phyloP scores from a whole-genome alignment of 2,797 vertebrate species.

The Monodelphis domestica region DNA sequence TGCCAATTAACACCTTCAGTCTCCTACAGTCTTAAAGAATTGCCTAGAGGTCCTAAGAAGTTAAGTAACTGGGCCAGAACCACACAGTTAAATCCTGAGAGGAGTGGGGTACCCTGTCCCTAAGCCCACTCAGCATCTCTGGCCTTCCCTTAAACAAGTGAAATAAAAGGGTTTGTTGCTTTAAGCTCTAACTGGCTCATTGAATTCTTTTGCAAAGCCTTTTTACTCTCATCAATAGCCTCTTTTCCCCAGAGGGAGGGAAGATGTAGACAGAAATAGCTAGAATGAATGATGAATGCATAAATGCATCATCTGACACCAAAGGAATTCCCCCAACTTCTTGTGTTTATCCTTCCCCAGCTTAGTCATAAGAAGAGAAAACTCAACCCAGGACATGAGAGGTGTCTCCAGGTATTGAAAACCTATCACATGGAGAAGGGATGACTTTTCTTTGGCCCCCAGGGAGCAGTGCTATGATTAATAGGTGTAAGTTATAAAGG shows the following conservation, averaged over 20 bases:
- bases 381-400: neutral
- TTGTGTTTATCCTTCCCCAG: neutral
- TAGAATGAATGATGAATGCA: neutral
- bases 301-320: neutral
- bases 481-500: neutral
- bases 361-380: neutral
- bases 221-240: neutral
- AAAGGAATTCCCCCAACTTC: neutral
- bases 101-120: neutral
- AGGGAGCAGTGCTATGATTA: neutral
- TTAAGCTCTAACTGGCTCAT: neutral
- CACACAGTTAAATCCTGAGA: neutral
- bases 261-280: neutral
- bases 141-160: neutral
- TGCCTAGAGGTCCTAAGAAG: neutral
- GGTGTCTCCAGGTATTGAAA: neutral
- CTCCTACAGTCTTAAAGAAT: neutral
- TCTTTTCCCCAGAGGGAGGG: neutral
- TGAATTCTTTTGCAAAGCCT: neutral
- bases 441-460: neutral
- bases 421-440: neutral
- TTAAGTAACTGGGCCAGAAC: neutral
- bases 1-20: neutral
- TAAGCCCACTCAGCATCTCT: neutral
- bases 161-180: neutral